phyloP scores from a whole-genome alignment of 2,888 invertebrate species.

The Bellardia pandia region DNA sequence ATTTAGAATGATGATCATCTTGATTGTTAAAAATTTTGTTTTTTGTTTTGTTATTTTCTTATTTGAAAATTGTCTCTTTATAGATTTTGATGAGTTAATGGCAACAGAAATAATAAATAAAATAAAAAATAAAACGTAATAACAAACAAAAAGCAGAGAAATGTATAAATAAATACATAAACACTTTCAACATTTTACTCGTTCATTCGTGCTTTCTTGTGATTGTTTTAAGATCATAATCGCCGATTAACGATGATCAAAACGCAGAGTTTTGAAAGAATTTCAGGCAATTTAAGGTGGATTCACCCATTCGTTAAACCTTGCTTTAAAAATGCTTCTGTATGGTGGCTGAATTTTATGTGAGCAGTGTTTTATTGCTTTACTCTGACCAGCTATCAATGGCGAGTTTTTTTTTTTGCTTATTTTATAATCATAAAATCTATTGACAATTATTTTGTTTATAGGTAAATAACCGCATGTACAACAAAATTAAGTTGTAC shows the following conservation, averaged over 20 bases:
- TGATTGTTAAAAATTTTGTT: conserved; percentile 29
- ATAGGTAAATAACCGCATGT: too few species aligned
- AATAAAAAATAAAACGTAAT: background rate
- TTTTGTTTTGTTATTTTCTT: background rate
- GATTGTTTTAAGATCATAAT: conserved; percentile 45
- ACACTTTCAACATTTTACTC: conserved; percentile 10
- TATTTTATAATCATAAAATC: too few species aligned
- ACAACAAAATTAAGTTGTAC: too few species aligned
- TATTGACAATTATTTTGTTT: too few species aligned
- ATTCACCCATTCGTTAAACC: too few species aligned
- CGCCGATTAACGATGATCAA: conserved; percentile 27
- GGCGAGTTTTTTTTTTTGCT: too few species aligned
- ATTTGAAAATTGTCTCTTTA: conserved; percentile 51
- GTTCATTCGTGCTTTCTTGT: conserved; percentile 6
- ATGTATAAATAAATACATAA: conserved; percentile 4
- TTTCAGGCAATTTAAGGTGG: background rate
- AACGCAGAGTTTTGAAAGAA: conserved; percentile 19
- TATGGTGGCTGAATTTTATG: too few species aligned
- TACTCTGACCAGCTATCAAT: too few species aligned
- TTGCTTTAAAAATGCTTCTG: too few species aligned
- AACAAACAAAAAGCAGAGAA: background rate
- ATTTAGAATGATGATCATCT: conserved; percentile 54
- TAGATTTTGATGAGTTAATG: conserved; percentile 38
- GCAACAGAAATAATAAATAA: background rate
- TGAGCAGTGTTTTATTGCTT: too few species aligned